Evolutionary conservation across 2,888 invertebrate species (phyloP), one percentile per base, ranked within the genome.

Genomic region (Pristionchus mayeri): DNA sequence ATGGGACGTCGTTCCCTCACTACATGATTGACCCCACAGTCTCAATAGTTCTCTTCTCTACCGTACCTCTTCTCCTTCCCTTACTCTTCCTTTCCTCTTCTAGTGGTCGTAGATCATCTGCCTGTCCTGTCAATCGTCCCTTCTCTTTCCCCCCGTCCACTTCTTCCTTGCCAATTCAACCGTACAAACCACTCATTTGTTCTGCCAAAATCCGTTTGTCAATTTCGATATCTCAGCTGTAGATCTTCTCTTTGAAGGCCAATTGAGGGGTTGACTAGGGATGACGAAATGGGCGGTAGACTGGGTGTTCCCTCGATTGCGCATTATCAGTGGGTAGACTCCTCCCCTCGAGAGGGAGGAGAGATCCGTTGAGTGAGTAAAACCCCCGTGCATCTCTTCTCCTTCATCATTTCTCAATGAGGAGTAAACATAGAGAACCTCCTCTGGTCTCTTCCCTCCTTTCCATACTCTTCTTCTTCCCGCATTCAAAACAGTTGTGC

Each of bases 391-490:
- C 21, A 21, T 27, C 30, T 34, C 76, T 44, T 54, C 79, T 54
- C 79, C 79, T 34, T 37, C 76, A 27, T 27, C 48, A 44, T 79
- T 79, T 54, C 52, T 75, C 67, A 67, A 67, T 67, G 67, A 67
- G 67, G 67, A 67, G 67, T 67, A 67, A 67, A 67, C 67, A 67
- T 67, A 27, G 67, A 37, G 27, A 67, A 75, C 75, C 75, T 75
- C 75, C 48, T 44, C 75, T 48, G 44, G 44, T 57, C 79, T 79
- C 54, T 54, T 34, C 37, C 81, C 48, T 57, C 57, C 48, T 24
- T 30, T 34, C 44, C 13, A 75, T 48, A 4, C 48, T 7, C 24
- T n/a, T 75, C 3, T n/a, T n/a, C n/a, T n/a, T n/a, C n/a, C n/a
- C n/a, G n/a, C n/a, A n/a, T n/a, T n/a, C n/a, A n/a, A n/a, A n/a